These are phyloP conservation scores for Neomicropteryx cornuta DNA, from an alignment of 1,140 invertebrate species.

Conservation along the genomic window DNA sequence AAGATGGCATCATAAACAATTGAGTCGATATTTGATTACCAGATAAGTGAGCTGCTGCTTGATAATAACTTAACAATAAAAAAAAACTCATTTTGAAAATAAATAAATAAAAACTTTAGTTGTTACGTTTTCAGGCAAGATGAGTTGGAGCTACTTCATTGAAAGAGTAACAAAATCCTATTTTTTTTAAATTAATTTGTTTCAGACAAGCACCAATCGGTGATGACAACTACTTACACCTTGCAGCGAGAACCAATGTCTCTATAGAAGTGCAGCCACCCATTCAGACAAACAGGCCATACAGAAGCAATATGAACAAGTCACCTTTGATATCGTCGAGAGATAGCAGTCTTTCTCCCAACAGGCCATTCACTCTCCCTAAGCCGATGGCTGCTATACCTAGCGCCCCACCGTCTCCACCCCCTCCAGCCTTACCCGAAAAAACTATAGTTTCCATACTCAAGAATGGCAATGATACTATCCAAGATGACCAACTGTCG, in stretches of 20 bases:
- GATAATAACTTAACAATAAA: too few species aligned
- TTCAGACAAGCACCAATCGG: slow-evolving; percentile 74
- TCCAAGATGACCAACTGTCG: slow-evolving; percentile 8
- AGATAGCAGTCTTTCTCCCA: slow-evolving; percentile 17
- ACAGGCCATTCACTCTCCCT: slow-evolving; percentile 16
- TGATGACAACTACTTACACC: slow-evolving; percentile 71
- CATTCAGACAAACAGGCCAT: slow-evolving; percentile 3
- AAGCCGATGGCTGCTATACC: slow-evolving; percentile 25
- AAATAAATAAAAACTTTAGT: too few species aligned
- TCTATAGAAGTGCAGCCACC: background rate
- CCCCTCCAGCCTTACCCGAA: too few species aligned
- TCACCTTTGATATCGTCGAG: background rate
- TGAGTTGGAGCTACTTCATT: slow-evolving; percentile 3
- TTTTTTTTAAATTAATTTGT: slow-evolving; percentile 19
- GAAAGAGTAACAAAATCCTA: background rate
- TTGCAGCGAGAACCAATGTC: slow-evolving; percentile 18
- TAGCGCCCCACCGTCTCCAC: slow-evolving; percentile 2
- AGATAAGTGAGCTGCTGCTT: too few species aligned
- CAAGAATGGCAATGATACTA: too few species aligned
- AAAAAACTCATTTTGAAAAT: too few species aligned
- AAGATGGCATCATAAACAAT: too few species aligned
- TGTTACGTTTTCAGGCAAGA: too few species aligned
- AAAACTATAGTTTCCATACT: too few species aligned
- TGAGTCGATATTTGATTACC: too few species aligned
- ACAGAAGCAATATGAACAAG: background rate